phyloP scores from a whole-genome alignment of 1,140 invertebrate genomes.

The Heliconius hermathena region DNA sequence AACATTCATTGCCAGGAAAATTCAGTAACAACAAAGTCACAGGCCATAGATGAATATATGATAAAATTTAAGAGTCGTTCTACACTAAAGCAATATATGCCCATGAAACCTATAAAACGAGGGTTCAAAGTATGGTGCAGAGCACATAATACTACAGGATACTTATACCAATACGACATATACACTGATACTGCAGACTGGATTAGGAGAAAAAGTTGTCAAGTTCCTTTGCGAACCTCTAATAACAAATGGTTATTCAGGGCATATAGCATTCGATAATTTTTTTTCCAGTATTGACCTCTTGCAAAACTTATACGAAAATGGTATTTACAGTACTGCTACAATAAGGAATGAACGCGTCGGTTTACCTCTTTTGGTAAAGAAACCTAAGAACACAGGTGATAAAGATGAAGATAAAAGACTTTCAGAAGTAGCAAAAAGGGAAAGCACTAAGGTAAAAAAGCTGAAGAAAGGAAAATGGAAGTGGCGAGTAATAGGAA shows the following conservation, averaged over 20 bases:
- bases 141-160: background rate
- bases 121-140: too few relatives aligned
- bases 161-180: constrained; percentile 14
- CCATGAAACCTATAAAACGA: constrained; percentile 13
- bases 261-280: constrained; percentile 36
- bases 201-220: too few relatives aligned
- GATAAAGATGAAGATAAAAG: constrained; percentile 35
- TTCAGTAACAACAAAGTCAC: constrained; percentile 34
- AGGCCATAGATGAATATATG: background rate
- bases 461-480: constrained; percentile 38
- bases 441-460: constrained; percentile 19
- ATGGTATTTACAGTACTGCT: constrained; percentile 26
- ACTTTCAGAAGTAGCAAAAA: constrained; percentile 37
- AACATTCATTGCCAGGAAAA: constrained; percentile 31
- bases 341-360: constrained; percentile 25
- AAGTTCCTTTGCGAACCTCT: constrained; percentile 1
- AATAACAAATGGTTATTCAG: constrained; percentile 30
- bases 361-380: constrained; percentile 32
- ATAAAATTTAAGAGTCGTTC: too few relatives aligned
- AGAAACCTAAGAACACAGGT: constrained; percentile 32
- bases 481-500: constrained; percentile 38
- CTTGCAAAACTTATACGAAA: constrained; percentile 35
- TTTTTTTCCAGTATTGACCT: constrained; percentile 37
- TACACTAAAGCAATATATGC: constrained; percentile 16
- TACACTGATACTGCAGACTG: background rate